phyloP scores from a whole-genome alignment of 2,888 invertebrate species.

The Nymphalis urticae region DNA sequence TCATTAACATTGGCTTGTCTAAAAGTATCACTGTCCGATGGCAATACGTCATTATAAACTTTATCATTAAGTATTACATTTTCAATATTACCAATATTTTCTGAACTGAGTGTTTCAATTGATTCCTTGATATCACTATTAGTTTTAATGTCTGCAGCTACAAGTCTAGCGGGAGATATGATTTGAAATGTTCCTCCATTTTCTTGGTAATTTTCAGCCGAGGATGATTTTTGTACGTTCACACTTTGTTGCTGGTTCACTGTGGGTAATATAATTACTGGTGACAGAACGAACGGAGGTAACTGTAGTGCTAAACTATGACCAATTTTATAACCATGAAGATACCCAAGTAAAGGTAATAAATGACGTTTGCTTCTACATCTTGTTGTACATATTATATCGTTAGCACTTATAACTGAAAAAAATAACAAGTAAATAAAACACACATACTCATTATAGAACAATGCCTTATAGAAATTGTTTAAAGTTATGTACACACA shows the following conservation, averaged over 20 bases:
- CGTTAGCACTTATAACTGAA: conserved; percentile 37
- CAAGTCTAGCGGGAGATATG: conserved; percentile 39
- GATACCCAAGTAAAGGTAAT: conserved; percentile 47
- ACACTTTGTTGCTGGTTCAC: conserved; percentile 51
- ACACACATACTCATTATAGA: background rate
- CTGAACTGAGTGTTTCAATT: background rate
- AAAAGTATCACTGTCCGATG: conserved; percentile 34
- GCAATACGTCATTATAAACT: conserved; percentile 1
- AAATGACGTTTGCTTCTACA: conserved; percentile 41
- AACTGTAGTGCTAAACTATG: conserved; percentile 45
- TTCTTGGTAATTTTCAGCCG: conserved; percentile 46
- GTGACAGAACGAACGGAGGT: conserved; percentile 45
- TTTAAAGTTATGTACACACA: conserved; percentile 4
- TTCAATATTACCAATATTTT: background rate
- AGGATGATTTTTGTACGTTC: conserved; percentile 43
- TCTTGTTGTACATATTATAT: conserved; percentile 20
- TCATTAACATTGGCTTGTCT: conserved; percentile 31
- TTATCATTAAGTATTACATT: conserved; percentile 10
- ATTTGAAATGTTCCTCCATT: conserved; percentile 41
- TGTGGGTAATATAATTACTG: conserved; percentile 50
- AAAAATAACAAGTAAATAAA: conserved; percentile 29
- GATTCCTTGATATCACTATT: conserved; percentile 32
- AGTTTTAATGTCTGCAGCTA: conserved; percentile 24
- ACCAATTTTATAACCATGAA: conserved; percentile 48
- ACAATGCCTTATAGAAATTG: background rate